Evolutionary conservation across 2,888 invertebrate genomes (phyloP), one percentile per base, ranked within the genome.

Genomic region (Agonum fuliginosum): DNA sequence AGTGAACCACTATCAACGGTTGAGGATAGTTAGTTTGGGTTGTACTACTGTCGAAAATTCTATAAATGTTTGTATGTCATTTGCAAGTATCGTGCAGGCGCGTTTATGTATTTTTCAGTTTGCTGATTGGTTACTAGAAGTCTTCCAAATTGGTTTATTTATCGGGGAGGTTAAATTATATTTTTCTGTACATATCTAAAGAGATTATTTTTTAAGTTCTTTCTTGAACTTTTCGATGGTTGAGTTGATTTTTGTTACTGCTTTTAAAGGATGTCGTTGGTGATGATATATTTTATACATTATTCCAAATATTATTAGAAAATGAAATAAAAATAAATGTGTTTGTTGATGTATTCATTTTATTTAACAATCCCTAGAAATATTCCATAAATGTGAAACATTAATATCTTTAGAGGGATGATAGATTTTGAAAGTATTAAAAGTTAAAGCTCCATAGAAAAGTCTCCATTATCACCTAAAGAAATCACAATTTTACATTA

Each of bases 281-380:
- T 75, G 37, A 48, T 22, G 34, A 75, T 75, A 75, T 75, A 75
- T 75, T 67, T 67, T 75, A 51, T 75, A 65, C 75, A 48, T 75
- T 67, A 75, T 67, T 67, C 51, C 74, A 65, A 73, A 75, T 46
- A 65, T 19, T 48, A 75, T 48, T 72, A 72, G 54, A 37, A 70
- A 71, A 72, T 54, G 41, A 74, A 65, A 73, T 73, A 58, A 62
- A 73, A 58, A 41, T 54, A 20, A 65, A 75, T 75, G 65, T 75
- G 48, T 75, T 75, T 75, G 65, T 67, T 75, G 48, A 72, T 72
- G 43, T 51, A 67, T 48, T 34, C 34, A 65, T 67, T 75, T 75
- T 75, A 75, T 75, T 75, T 67, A 48, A 75, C 70, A 70, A 67
- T 67, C 67, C 67, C 41, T 67, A 67, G n/a, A 62, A 67, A 67